Conservation (phyloP, 2,797 vertebrate species). For the Lycodopsis pacificus region DNA sequence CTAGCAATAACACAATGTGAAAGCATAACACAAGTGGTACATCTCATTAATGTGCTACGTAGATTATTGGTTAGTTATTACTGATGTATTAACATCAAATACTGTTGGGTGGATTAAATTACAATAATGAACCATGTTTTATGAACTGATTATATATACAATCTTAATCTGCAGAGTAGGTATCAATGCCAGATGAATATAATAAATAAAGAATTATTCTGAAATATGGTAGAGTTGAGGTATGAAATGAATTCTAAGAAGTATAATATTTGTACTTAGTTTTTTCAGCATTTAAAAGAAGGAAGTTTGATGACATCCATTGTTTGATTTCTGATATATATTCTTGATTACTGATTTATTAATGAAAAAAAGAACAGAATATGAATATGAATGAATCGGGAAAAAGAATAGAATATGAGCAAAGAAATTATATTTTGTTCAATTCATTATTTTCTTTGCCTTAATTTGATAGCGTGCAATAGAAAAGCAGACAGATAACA, state of each 20-base stretch:
- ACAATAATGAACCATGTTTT: not conserved
- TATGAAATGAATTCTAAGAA: not conserved
- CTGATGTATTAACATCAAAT: not conserved
- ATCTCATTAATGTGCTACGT: too few species aligned
- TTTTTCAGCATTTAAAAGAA: not conserved
- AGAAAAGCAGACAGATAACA: not conserved
- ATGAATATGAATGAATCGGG: not conserved
- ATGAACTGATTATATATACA: not conserved
- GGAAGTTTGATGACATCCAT: not conserved
- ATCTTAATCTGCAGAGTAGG: not conserved
- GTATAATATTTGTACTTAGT: not conserved
- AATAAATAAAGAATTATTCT: too few species aligned
- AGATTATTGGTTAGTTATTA: not conserved
- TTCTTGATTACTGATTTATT: not conserved
- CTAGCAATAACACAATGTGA: not conserved
- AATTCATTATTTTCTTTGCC: not conserved
- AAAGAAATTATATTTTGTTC: too few species aligned
- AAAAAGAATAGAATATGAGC: too few species aligned
- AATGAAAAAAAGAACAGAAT: not conserved
- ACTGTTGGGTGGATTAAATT: not conserved
- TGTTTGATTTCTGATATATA: not conserved
- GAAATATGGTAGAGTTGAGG: not conserved
- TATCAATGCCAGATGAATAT: not conserved
- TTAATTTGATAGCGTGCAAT: not conserved
- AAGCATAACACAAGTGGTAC: not conserved